Percentiles rank a stretch among this genome's conserved stretches.
Evolutionary conservation across 2,797 vertebrate genomes (phyloP).

Genomic region (Anableps anableps): DNA sequence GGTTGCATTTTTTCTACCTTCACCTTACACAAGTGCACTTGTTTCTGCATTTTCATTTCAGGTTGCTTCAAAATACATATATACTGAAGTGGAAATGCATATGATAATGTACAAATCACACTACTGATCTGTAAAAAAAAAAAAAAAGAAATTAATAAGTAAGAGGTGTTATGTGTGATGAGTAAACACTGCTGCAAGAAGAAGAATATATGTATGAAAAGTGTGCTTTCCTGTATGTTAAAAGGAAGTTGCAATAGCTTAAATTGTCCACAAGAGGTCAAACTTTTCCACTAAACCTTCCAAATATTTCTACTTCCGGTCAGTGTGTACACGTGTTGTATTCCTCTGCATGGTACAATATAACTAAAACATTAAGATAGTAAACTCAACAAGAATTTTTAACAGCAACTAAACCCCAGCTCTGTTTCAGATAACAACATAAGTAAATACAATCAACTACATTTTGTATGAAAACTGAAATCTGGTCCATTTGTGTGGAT

Average conservation of each 20-base stretch:
- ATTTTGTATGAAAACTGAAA: background rate
- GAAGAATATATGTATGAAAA: background rate
- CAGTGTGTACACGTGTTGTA: background rate
- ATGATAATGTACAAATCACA: background rate
- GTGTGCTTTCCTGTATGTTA: conserved; percentile 1
- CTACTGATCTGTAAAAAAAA: background rate
- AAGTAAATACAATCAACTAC: background rate
- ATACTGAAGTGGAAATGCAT: background rate
- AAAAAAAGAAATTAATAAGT: background rate
- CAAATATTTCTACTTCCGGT: background rate
- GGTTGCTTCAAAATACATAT: background rate
- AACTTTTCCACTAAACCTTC: conserved; percentile 31
- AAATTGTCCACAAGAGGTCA: conserved; percentile 46
- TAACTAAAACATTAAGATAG: background rate
- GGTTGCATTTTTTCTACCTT: background rate
- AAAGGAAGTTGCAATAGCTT: background rate
- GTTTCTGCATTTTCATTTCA: background rate
- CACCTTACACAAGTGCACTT: background rate
- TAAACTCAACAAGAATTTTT: background rate
- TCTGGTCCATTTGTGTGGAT: background rate
- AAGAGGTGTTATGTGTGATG: background rate
- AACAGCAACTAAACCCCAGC: background rate
- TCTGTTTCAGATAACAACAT: background rate
- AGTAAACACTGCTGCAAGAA: conserved; percentile 23
- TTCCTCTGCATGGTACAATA: background rate